Percentiles rank a stretch among this genome's conserved stretches.
Evolutionary conservation across 2,888 invertebrate species (phyloP).

Genomic region (Drosophila borealis): DNA sequence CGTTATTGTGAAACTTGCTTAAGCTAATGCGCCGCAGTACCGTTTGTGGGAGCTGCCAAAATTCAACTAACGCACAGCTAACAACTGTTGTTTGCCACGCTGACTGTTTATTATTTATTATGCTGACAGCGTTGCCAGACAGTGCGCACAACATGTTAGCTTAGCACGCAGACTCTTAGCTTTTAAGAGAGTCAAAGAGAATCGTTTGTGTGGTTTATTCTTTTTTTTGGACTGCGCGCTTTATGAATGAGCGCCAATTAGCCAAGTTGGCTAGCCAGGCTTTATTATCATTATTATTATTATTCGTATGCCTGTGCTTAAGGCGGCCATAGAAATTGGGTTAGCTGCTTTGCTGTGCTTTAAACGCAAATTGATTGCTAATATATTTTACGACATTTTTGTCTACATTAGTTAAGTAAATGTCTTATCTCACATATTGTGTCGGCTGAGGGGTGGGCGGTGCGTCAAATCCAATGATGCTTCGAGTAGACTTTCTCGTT

Average conservation of each 20-base stretch:
- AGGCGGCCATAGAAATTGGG: conserved; percentile 24
- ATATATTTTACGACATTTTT: conserved; percentile 37
- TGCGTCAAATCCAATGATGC: not conserved
- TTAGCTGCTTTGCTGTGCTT: conserved; percentile 16
- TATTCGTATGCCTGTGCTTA: conserved; percentile 42
- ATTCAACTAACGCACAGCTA: conserved; percentile 47
- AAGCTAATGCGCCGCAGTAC: conserved; percentile 16
- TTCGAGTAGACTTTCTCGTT: conserved; percentile 24
- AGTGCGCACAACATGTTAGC: conserved; percentile 8
- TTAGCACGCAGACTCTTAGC: conserved; percentile 38
- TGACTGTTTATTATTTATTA: conserved; percentile 50
- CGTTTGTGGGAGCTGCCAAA: conserved; percentile 38
- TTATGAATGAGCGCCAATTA: conserved; percentile 75
- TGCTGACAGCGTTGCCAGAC: conserved; percentile 50
- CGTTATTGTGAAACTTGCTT: conserved; percentile 25
- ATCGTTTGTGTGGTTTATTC: not conserved
- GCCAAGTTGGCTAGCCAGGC: conserved; percentile 40
- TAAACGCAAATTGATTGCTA: conserved; percentile 57
- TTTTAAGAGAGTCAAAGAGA: conserved; percentile 27
- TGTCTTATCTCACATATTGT: conserved; percentile 1
- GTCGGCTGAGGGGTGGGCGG: not conserved
- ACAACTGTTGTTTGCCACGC: conserved; percentile 61
- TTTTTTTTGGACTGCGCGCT: not conserved
- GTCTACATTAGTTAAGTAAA: conserved; percentile 9
- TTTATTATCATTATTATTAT: conserved; percentile 59